Evolutionary conservation across 2,888 invertebrate species (phyloP).

Genomic region (Epistrophella euchroma): DNA sequence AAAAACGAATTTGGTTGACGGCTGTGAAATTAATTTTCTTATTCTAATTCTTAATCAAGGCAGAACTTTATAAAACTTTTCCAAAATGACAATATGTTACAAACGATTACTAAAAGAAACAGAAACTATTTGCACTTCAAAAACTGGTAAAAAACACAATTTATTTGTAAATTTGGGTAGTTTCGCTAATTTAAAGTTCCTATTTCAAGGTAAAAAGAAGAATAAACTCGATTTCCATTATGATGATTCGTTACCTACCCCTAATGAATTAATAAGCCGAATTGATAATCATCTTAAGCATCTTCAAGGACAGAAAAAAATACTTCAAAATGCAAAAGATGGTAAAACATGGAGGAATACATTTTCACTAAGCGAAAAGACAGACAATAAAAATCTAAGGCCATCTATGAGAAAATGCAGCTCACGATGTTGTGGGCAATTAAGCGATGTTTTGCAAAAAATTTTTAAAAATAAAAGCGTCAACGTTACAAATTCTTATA

Average conservation of each 20-base stretch:
- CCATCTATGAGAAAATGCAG: not conserved
- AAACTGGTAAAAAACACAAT: not conserved
- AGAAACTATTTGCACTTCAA: not conserved
- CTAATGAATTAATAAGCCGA: conserved; percentile 24
- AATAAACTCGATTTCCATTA: not conserved
- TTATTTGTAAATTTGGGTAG: not conserved
- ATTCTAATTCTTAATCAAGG: not conserved
- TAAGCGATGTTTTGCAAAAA: not conserved
- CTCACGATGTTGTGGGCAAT: not conserved
- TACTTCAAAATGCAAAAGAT: conserved; percentile 18
- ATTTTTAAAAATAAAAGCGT: not conserved
- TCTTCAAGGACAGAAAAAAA: conserved; percentile 24
- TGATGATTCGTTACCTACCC: not conserved
- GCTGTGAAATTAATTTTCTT: not conserved
- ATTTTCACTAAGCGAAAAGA: not conserved
- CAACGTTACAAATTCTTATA: conserved; percentile 27
- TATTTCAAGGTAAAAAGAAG: conserved; percentile 23
- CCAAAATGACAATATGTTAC: not conserved
- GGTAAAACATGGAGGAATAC: not conserved
- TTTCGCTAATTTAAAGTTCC: not conserved
- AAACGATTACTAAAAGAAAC: not conserved
- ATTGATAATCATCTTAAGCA: conserved; percentile 43
- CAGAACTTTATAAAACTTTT: not conserved
- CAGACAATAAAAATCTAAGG: not conserved
- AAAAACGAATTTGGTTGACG: not conserved